A percentile compares a stretch with the other conserved stretches of the same genome.
Conservation (phyloP, 1,140 invertebrate species). For the Oreohelix idahoensis region DNA sequence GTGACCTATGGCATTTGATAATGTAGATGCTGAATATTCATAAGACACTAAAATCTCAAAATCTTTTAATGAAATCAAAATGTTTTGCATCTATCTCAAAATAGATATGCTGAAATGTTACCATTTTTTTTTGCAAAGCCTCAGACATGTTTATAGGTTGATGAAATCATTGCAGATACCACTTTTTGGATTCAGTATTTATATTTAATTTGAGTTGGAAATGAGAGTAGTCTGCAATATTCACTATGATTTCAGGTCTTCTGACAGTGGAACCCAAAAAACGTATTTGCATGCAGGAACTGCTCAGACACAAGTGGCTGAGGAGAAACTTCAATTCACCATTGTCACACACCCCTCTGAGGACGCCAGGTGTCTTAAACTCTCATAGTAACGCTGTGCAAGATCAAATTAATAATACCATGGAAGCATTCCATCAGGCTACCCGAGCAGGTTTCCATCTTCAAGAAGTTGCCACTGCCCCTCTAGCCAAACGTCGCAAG, state of each 20-base stretch:
- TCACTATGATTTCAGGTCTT: constrained; percentile 74
- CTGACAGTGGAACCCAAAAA: constrained; percentile 85
- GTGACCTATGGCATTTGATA: too few species aligned
- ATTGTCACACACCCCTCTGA: constrained; percentile 74
- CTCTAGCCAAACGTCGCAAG: constrained; percentile 81
- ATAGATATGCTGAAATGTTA: too few species aligned
- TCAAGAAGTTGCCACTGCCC: constrained; percentile 80
- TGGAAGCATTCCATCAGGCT: constrained; percentile 82
- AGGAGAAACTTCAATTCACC: constrained; percentile 66
- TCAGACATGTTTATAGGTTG: too few species aligned
- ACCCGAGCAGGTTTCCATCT: constrained; percentile 82
- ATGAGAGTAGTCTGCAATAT: too few species aligned
- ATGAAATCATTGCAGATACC: too few species aligned
- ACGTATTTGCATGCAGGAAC: constrained; percentile 80
- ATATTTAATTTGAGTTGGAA: too few species aligned
- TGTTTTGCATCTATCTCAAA: too few species aligned
- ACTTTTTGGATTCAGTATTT: too few species aligned
- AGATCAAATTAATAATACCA: constrained; percentile 76
- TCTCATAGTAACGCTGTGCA: constrained; percentile 55
- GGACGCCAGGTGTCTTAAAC: constrained; percentile 77
- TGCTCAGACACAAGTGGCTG: constrained; percentile 81
- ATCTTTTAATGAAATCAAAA: too few species aligned
- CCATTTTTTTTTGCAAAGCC: too few species aligned
- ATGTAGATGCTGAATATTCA: too few species aligned
- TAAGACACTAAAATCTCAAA: too few species aligned